Evolutionary conservation across 37 sponge, comb jelly and placozoan genomes (phyloP).

Genomic region (Hormiphora californensis): DNA sequence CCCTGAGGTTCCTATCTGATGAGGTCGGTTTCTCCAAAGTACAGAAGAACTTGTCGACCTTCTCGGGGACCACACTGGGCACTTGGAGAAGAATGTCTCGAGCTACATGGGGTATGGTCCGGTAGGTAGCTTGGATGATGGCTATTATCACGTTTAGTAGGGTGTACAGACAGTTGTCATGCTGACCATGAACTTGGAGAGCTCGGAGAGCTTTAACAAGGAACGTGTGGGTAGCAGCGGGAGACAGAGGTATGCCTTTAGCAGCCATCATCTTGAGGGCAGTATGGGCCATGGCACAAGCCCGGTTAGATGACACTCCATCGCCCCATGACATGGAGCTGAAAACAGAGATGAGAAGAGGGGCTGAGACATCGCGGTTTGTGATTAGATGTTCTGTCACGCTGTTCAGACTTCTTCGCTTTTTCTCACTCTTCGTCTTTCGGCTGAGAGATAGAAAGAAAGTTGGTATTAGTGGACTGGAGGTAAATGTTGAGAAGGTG

Average conservation of each 20-base stretch:
- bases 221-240: slow-evolving; percentile 15
- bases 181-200: slow-evolving; percentile 31
- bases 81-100: slow-evolving; percentile 25
- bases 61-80: neutral
- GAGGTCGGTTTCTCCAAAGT: neutral
- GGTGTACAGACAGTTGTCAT: slow-evolving; percentile 53
- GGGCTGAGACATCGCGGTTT: neutral
- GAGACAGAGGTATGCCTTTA: slow-evolving; percentile 15
- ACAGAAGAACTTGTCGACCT: slow-evolving; percentile 34
- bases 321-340: slow-evolving; percentile 45
- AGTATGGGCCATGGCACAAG: slow-evolving; percentile 47
- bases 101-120: slow-evolving; percentile 9
- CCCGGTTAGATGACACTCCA: slow-evolving; percentile 16
- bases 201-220: slow-evolving; percentile 39
- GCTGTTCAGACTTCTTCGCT: neutral
- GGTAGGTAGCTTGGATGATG: slow-evolving; percentile 20
- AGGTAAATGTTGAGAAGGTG: too few relatives aligned
- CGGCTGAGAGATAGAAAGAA: too few relatives aligned
- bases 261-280: slow-evolving; percentile 32
- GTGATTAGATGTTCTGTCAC: slow-evolving; percentile 15
- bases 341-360: slow-evolving; percentile 41
- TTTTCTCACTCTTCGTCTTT: neutral
- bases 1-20: slow-evolving; percentile 18
- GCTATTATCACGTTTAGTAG: slow-evolving; percentile 36
- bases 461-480: too few relatives aligned